These are phyloP conservation scores for Apamea monoglypha DNA, from an alignment of 2,888 invertebrate species.

Conservation along the genomic window DNA sequence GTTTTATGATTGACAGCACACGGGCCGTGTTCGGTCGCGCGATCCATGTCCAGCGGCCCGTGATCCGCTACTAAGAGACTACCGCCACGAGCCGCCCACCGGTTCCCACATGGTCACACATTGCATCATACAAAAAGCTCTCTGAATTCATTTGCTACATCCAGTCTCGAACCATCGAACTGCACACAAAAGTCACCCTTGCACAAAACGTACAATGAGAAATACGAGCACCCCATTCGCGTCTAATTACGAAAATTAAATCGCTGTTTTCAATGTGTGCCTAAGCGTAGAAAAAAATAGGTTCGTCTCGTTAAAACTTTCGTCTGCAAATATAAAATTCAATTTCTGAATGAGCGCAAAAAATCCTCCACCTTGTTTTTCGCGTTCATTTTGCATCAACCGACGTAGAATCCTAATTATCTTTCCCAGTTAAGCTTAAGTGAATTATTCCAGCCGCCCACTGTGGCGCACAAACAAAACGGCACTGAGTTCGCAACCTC, in stretches of 20 bases:
- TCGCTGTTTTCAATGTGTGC: slow-evolving; percentile 78
- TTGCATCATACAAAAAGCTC: slow-evolving; percentile 80
- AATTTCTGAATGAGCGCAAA: slow-evolving; percentile 89
- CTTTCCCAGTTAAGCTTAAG: slow-evolving; percentile 90
- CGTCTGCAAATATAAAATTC: slow-evolving; percentile 89
- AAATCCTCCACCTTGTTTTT: slow-evolving; percentile 88
- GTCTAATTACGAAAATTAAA: slow-evolving; percentile 81
- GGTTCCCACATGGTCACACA: slow-evolving; percentile 81
- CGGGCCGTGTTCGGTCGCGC: slow-evolving; percentile 88
- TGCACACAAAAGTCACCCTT: slow-evolving; percentile 72
- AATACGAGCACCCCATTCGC: slow-evolving; percentile 57
- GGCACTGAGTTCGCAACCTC: slow-evolving; percentile 88
- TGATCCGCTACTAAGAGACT: slow-evolving; percentile 85
- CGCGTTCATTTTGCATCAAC: slow-evolving; percentile 90
- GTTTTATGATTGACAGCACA: slow-evolving; percentile 90
- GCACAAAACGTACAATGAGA: slow-evolving; percentile 63
- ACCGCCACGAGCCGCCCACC: slow-evolving; percentile 72
- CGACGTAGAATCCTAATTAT: slow-evolving; percentile 90
- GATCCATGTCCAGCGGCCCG: slow-evolving; percentile 85
- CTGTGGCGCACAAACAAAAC: slow-evolving; percentile 89
- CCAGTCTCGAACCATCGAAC: slow-evolving; percentile 72
- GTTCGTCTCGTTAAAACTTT: slow-evolving; percentile 88
- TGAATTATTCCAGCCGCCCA: slow-evolving; percentile 90
- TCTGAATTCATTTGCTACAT: slow-evolving; percentile 76
- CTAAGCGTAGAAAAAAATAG: slow-evolving; percentile 81